A percentile compares a stretch with the other conserved stretches of the same genome.
Evolutionary conservation across 2,888 invertebrate genomes (phyloP).

Genomic region (Rhagium mordax): DNA sequence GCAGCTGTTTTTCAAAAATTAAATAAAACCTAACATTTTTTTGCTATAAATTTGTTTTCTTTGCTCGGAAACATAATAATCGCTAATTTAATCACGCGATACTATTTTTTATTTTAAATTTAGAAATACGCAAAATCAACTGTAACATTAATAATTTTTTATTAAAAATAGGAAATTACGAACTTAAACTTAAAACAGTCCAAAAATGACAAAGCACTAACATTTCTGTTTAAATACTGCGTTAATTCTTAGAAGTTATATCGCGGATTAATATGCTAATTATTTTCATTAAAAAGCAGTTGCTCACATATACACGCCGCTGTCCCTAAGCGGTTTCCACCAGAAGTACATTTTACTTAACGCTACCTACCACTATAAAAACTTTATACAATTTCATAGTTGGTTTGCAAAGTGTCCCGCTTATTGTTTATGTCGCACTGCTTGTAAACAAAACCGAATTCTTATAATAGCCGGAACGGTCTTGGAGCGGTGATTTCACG

Average conservation of each 20-base stretch:
- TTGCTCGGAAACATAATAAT: too few species aligned
- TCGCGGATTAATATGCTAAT: neutral
- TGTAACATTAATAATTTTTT: too few species aligned
- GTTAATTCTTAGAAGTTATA: too few species aligned
- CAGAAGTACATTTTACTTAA: constrained; percentile 18
- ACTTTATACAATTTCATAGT: constrained; percentile 19
- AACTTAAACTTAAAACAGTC: too few species aligned
- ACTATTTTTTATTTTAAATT: too few species aligned
- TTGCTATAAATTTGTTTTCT: too few species aligned
- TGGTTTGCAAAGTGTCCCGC: constrained; percentile 11
- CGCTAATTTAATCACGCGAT: too few species aligned
- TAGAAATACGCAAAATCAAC: too few species aligned
- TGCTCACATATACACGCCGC: neutral
- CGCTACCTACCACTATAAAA: constrained; percentile 15
- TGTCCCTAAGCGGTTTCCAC: neutral
- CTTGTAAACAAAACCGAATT: constrained; percentile 92
- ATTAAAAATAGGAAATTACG: too few species aligned
- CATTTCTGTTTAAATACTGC: too few species aligned
- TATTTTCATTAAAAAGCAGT: neutral
- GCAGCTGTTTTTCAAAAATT: neutral
- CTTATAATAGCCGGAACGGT: constrained; percentile 88
- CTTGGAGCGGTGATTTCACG: constrained; percentile 89
- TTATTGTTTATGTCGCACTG: constrained; percentile 80
- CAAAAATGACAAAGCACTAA: too few species aligned
- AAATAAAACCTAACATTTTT: too few species aligned